Conservation (phyloP, 2,888 invertebrate genomes). For the Chromoteleia sp. region DNA sequence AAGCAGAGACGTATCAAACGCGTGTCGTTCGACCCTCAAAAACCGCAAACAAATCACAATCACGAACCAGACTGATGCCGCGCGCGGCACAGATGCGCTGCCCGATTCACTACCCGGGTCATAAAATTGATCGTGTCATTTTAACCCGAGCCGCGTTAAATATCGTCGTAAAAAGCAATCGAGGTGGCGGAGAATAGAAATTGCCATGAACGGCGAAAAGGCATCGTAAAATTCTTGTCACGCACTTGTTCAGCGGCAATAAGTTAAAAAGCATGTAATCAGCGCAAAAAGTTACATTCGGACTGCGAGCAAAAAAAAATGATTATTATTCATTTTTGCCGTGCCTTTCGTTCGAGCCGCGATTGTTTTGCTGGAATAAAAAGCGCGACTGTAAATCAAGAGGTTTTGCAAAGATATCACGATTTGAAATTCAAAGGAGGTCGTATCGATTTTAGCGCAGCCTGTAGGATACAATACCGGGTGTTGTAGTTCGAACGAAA, state of each 20-base stretch:
- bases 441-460: slow-evolving; percentile 56
- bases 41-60: not conserved
- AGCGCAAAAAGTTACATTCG: slow-evolving; percentile 9
- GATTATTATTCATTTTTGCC: slow-evolving; percentile 29
- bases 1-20: slow-evolving; percentile 76
- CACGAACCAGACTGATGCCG: not conserved
- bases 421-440: slow-evolving; percentile 59
- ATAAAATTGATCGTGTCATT: too few relatives aligned
- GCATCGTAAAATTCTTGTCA: slow-evolving; percentile 21
- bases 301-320: not conserved
- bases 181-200: too few relatives aligned
- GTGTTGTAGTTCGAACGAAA: slow-evolving; percentile 23
- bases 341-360: not conserved
- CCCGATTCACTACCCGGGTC: too few relatives aligned
- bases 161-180: too few relatives aligned
- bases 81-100: not conserved
- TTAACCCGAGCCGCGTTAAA: too few relatives aligned
- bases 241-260: slow-evolving; percentile 14
- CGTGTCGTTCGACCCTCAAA: not conserved
- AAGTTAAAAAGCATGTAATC: slow-evolving; percentile 39
- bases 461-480: slow-evolving; percentile 39
- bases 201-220: too few relatives aligned
- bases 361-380: slow-evolving; percentile 23
- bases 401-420: slow-evolving; percentile 50
- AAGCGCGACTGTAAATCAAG: slow-evolving; percentile 39